Base-by-base conservation (phyloP, 2,888 invertebrate species). In the Ichneumon xanthorius region DNA sequence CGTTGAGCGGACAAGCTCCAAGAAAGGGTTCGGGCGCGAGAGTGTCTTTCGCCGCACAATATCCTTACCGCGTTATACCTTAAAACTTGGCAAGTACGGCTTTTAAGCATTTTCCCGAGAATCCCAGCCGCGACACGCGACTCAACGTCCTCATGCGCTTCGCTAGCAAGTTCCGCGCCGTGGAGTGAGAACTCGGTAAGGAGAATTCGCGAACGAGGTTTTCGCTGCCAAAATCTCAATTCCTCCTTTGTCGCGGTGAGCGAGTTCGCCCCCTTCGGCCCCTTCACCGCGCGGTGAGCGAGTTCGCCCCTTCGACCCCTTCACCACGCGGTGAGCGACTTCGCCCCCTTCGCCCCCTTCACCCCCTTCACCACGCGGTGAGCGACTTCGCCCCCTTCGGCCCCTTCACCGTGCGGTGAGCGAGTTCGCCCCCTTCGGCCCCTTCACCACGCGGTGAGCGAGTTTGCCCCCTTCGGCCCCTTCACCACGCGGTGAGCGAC, bases 1-100 rank as follows among this genome's bases (percentile, higher is more conserved):
- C 16, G 45, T 26, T 26, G 0, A 45, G 14, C n/a, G 61, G 26
- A 50, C 14, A 0, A 11, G 26, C 19, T 45, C 14, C 14, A 14
- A 86, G 87, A 70, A 53, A 70, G 45, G 58, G 4, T 61, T 63
- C 7, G 19, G 37, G 16, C 26, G 40, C 58, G 40, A 68, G 61
- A 37, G 26, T 48, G 33, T 67, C 76, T 22, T 67, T 75, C 73
- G 53, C 86, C 72, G 26, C 76, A 78, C 82, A 72, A 86, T 76
- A 85, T 88, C 71, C 80, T 80, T 67, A 55, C 80, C 79, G 75
- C 80, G 87, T 86, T 82, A 55, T 87, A 84, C 86, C 78, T 87
- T 87, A 80, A 88, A 89, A 90, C 87, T 90, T 90, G 89, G 84
- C 90, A 89, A 87, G 84, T 84, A 80, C 53, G 78, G 88, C 87